Evolutionary conservation across 2,113 vertebrate species (phyloP), one percentile per base, ranked within the genome.

Genomic region (Alethe diademata): DNA sequence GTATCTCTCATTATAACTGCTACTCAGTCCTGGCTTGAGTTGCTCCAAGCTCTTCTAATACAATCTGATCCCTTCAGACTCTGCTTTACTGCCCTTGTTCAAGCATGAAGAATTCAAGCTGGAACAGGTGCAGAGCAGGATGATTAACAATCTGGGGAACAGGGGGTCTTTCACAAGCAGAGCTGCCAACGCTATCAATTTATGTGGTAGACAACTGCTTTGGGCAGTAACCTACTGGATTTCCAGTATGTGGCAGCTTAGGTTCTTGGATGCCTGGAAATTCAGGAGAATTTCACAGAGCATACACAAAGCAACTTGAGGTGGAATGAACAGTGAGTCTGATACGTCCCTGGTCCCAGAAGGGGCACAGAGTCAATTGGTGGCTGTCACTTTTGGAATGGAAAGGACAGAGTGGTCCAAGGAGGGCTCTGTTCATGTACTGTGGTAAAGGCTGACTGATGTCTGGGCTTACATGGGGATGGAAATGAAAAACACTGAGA

Each of bases 141-240:
- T 97, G 96, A 97, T 97, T 95, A 96, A 97, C 88, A 95, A 88
- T 93, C 95, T 91, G 92, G 92, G 91, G 92, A 97, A 97, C 95
- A 93, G 94, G 88, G 91, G 78, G 91, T 51, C 92, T 94, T 96
- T 97, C 96, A 95, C 88, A 93, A 93, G 86, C 96, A 88, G 92
- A 97, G 86, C 95, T 97, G 96, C 95, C 96, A 97, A 81, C 22
- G 1, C 94, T 84, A 96, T 95, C 96, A 97, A 97, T 97, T 97
- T 97, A 97, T 97, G 96, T 93, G 92, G 86, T 90, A 94, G 96
- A 95, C 96, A 97, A 97, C 96, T 97, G 96, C 94, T 97, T 92
- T 95, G 92, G 92, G 96, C 96, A 96, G 88, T 60, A 90, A 93
- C 88, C 94, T 83, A 94, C 91, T 93, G 88, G 88, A 96, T 96